Evolutionary conservation across 2,888 invertebrate genomes (phyloP).

Genomic region (Lasioglossum zephyrum): DNA sequence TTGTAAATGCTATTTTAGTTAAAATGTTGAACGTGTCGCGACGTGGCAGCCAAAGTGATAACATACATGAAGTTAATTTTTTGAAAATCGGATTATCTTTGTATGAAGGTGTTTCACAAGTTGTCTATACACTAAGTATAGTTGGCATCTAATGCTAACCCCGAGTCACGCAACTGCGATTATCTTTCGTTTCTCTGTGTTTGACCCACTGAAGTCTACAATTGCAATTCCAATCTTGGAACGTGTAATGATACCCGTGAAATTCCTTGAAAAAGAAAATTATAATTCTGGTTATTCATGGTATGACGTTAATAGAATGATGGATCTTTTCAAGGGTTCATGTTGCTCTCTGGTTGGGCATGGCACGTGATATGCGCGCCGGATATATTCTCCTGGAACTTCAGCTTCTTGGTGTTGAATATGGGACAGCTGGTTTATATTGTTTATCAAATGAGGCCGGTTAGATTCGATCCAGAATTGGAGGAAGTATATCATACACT

Average conservation of each 20-base stretch:
- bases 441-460: constrained; percentile 92
- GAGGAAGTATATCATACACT: constrained; percentile 92
- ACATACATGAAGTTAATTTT: neutral
- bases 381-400: constrained; percentile 95
- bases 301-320: neutral
- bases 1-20: neutral
- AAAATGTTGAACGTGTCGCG: too few relatives aligned
- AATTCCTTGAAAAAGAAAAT: neutral
- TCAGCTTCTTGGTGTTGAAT: constrained; percentile 92
- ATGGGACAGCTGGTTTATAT: constrained; percentile 92
- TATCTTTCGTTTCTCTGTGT: neutral
- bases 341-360: constrained; percentile 94
- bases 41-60: neutral
- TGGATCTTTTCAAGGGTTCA: constrained; percentile 86
- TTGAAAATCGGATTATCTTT: neutral
- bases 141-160: neutral
- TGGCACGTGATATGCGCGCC: constrained; percentile 95
- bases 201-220: neutral
- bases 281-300: neutral
- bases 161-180: neutral
- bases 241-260: neutral
- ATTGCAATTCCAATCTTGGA: neutral
- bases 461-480: constrained; percentile 92
- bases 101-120: neutral
- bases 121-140: neutral